These are phyloP conservation scores for Crotalus helleri DNA, from an alignment of 2,113 vertebrate genomes.

Conservation along the genomic window DNA sequence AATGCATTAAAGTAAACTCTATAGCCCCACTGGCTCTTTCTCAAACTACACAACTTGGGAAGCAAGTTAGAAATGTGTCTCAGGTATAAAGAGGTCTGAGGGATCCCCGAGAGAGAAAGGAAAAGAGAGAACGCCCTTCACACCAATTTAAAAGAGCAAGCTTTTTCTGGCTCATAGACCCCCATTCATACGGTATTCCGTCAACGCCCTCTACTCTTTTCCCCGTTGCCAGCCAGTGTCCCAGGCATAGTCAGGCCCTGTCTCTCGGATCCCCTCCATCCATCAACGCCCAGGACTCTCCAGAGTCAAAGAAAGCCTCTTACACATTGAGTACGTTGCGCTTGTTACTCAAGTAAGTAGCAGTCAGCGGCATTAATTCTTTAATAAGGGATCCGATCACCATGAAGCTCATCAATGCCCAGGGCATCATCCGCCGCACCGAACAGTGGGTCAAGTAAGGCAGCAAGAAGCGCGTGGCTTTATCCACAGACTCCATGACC, in stretches of 20 bases:
- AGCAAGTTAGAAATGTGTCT: neutral
- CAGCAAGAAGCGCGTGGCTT: conserved; percentile 41
- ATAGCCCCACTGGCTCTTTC: neutral
- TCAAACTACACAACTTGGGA: neutral
- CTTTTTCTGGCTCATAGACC: too few relatives aligned
- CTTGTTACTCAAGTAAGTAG: conserved; percentile 82
- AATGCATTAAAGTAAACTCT: neutral
- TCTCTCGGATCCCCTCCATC: neutral
- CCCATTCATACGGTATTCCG: neutral
- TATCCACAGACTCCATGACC: conserved; percentile 1
- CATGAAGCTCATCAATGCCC: conserved; percentile 68
- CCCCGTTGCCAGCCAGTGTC: neutral
- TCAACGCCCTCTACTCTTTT: neutral
- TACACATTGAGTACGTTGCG: conserved; percentile 86
- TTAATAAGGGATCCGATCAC: conserved; percentile 78
- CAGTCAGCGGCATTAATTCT: conserved; percentile 72
- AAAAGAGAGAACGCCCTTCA: neutral
- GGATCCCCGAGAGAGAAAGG: neutral
- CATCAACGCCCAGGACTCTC: neutral
- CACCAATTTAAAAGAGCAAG: neutral
- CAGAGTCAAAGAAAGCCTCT: conserved; percentile 58
- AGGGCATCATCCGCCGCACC: conserved; percentile 62
- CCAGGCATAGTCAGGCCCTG: neutral
- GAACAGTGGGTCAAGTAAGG: conserved; percentile 34
- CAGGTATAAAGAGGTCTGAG: neutral